Evolutionary conservation across 2,888 invertebrate species (phyloP).

Genomic region (Emmelina monodactyla): DNA sequence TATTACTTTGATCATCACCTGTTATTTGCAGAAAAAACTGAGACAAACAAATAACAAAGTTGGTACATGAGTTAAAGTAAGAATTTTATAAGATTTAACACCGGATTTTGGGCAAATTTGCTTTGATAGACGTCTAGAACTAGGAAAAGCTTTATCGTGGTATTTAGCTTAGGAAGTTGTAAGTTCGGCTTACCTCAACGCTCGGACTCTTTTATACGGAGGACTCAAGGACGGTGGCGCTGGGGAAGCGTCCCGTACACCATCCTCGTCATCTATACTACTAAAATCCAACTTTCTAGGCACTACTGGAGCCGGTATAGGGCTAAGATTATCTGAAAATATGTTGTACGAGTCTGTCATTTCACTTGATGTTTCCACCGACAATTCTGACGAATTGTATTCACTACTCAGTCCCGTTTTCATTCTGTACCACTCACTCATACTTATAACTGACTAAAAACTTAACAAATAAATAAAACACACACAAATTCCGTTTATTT

Average conservation of each 20-base stretch:
- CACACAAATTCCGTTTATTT: slow-evolving; percentile 27
- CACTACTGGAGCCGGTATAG: slow-evolving; percentile 58
- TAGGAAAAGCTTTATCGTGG: too few relatives aligned
- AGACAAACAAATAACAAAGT: too few relatives aligned
- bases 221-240: slow-evolving; percentile 49
- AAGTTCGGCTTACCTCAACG: slow-evolving; percentile 59
- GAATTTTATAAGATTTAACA: too few relatives aligned
- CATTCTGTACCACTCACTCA: slow-evolving; percentile 59
- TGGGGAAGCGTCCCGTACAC: slow-evolving; percentile 35
- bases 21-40: too few relatives aligned
- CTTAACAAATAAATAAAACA: slow-evolving; percentile 34
- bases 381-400: slow-evolving; percentile 61
- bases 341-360: slow-evolving; percentile 69
- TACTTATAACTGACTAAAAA: slow-evolving; percentile 37
- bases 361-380: slow-evolving; percentile 69
- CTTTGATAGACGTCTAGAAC: too few relatives aligned
- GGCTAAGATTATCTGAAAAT: slow-evolving; percentile 67
- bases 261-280: slow-evolving; percentile 48
- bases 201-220: slow-evolving; percentile 68
- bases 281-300: slow-evolving; percentile 69
- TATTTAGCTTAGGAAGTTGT: neutral
- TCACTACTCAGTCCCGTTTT: slow-evolving; percentile 39
- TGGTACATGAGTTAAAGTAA: too few relatives aligned
- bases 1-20: too few relatives aligned
- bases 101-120: too few relatives aligned